These are phyloP conservation scores for Rhabdornis inornatus DNA, from an alignment of 2,113 vertebrate genomes.

Conservation along the genomic window DNA sequence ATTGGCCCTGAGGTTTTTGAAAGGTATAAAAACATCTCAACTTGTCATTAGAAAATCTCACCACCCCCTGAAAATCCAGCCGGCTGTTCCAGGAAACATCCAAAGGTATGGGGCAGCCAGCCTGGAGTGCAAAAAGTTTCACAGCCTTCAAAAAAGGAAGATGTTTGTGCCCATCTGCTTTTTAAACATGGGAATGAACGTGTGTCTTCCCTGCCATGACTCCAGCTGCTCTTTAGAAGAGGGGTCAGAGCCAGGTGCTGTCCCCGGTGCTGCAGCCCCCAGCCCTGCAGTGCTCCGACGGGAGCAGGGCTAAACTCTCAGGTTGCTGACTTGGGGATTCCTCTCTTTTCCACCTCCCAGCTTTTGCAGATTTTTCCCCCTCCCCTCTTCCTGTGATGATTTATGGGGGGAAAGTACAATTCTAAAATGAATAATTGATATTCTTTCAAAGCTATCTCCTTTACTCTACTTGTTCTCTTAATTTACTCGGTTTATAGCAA, in stretches of 20 bases:
- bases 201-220: rapidly evolving
- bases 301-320: background rate
- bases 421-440: constrained; percentile 69
- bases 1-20: background rate
- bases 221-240: background rate
- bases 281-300: rapidly evolving
- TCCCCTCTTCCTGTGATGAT: background rate
- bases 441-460: constrained; percentile 56
- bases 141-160: background rate
- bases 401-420: constrained; percentile 22
- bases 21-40: background rate
- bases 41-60: background rate
- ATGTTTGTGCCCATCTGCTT: background rate
- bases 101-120: background rate
- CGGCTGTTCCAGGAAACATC: background rate
- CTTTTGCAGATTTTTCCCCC: background rate
- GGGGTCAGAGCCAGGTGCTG: rapidly evolving
- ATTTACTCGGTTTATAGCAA: constrained; percentile 81
- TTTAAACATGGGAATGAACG: rapidly evolving
- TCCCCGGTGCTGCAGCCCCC: background rate
- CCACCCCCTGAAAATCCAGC: background rate
- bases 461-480: constrained; percentile 76
- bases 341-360: background rate
- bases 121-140: background rate
- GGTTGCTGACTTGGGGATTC: background rate